These are phyloP conservation scores for Mormyrus lacerda DNA, from an alignment of 2,113 vertebrate genomes.

Conservation along the genomic window DNA sequence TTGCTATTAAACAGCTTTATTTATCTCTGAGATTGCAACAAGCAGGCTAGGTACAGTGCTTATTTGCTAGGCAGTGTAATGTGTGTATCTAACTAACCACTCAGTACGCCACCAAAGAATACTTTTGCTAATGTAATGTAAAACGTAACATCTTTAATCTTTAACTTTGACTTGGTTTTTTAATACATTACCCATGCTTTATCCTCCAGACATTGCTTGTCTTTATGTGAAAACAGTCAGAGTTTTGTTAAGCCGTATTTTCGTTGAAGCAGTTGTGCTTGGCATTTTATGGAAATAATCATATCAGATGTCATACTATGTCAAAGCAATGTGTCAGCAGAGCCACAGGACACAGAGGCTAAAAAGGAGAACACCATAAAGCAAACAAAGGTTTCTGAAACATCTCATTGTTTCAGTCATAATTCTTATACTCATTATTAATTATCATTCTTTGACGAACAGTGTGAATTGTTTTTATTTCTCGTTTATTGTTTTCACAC, in stretches of 20 bases:
- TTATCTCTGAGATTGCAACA: not conserved
- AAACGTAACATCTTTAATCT: not conserved
- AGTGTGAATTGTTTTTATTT: not conserved
- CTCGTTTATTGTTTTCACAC: not conserved
- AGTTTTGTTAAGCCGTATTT: not conserved
- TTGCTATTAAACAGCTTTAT: not conserved
- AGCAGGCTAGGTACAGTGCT: not conserved
- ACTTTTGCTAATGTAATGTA: not conserved
- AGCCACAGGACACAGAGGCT: not conserved
- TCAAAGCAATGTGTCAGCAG: not conserved
- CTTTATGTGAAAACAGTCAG: not conserved
- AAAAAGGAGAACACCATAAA: not conserved
- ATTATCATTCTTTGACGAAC: not conserved
- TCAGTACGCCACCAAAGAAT: not conserved
- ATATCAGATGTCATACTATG: not conserved
- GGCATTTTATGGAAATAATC: not conserved
- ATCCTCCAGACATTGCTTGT: not conserved
- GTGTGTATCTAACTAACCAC: not conserved
- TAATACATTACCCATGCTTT: not conserved
- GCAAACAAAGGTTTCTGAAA: not conserved
- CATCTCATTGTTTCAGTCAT: not conserved
- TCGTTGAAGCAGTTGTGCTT: not conserved
- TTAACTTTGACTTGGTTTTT: not conserved
- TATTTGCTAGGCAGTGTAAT: not conserved
- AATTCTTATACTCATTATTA: not conserved